Conservation (phyloP, 2,113 vertebrate species). For the Papio anubis region DNA sequence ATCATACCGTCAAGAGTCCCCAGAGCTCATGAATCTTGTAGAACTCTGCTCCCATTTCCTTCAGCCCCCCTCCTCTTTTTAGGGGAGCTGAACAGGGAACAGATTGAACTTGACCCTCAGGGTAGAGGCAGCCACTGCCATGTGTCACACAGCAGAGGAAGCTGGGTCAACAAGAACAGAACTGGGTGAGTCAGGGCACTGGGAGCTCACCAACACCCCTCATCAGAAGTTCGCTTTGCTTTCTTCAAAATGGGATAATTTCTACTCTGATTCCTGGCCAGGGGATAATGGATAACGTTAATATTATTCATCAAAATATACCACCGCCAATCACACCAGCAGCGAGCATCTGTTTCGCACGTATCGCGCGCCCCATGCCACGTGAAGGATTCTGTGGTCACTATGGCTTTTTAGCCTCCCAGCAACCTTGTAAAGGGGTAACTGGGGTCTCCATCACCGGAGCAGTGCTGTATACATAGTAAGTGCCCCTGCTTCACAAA, state of each 20-base stretch:
- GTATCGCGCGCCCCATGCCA: not conserved
- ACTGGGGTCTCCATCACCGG: not conserved
- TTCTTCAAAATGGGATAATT: not conserved
- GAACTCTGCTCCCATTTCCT: not conserved
- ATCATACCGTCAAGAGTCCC: not conserved
- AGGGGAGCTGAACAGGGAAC: not conserved
- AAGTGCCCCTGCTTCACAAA: not conserved
- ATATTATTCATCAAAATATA: not conserved
- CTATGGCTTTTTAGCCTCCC: not conserved
- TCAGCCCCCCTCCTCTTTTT: not conserved
- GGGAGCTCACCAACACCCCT: not conserved
- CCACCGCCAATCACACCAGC: not conserved
- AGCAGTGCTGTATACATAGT: not conserved
- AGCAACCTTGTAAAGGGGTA: not conserved
- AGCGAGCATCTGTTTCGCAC: rapidly evolving
- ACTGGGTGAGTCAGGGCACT: not conserved
- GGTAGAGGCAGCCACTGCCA: not conserved
- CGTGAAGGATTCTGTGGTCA: rapidly evolving
- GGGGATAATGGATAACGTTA: not conserved
- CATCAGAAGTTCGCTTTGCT: not conserved
- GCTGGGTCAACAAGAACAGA: not conserved
- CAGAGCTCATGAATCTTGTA: not conserved
- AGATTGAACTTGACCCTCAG: not conserved
- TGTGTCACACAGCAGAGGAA: not conserved
- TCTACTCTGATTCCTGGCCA: not conserved